phyloP scores from a whole-genome alignment of 2,888 invertebrate species.

The Diogma glabrata region DNA sequence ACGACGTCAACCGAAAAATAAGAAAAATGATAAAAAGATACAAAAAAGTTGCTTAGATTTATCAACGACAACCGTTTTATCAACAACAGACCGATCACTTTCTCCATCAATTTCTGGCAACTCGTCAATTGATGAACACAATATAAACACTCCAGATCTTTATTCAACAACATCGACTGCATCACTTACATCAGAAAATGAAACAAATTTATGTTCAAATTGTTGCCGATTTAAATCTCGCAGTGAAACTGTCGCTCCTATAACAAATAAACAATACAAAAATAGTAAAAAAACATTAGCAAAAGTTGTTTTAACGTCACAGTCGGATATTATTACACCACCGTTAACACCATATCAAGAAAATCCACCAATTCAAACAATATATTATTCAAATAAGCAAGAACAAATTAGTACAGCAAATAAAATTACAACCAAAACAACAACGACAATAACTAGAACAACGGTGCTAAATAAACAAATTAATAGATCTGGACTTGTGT shows the following conservation, averaged over 20 bases:
- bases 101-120: conserved; percentile 19
- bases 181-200: not conserved
- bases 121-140: too few relatives aligned
- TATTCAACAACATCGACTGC: conserved; percentile 6
- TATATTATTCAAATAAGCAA: not conserved
- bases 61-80: conserved; percentile 10
- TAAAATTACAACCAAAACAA: conserved; percentile 27
- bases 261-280: conserved; percentile 1
- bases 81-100: conserved; percentile 17
- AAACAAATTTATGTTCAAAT: conserved; percentile 3
- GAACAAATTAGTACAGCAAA: conserved; percentile 15
- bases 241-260: not conserved
- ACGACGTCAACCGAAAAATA: conserved; percentile 43
- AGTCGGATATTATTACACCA: not conserved
- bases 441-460: conserved; percentile 30
- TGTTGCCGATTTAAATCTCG: conserved; percentile 7
- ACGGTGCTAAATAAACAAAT: conserved; percentile 19
- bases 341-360: not conserved
- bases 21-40: conserved; percentile 28
- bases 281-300: not conserved
- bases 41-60: conserved; percentile 37
- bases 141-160: not conserved
- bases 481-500: conserved; percentile 27
- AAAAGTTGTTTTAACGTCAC: not conserved
- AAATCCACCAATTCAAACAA: not conserved